Evolutionary conservation across 2,888 invertebrate species (phyloP), one percentile per base, ranked within the genome.

Genomic region (Melanchra persicariae): DNA sequence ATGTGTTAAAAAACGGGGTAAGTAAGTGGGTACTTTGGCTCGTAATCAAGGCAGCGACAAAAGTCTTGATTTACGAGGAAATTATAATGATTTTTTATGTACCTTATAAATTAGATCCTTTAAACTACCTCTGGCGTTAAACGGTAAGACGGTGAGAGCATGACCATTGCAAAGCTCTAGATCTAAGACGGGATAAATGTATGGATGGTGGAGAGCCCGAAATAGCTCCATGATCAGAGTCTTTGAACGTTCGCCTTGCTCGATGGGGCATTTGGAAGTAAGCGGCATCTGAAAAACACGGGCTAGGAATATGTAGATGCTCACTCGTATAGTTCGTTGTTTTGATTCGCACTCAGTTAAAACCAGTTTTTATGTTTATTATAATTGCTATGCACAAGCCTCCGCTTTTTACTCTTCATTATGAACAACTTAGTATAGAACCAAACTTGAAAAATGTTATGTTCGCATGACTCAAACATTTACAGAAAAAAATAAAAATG

Each of bases 91-190:
- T 26, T 19, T 37, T 0, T 37, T 30, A 17, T 12, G 93, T 90
- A 98, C 98, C 96, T 98, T 98, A 90, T 98, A 98, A 86, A 99
- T 98, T 69, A 99, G 96, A 94, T 99, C 99, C 93, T 98, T 98
- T 69, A 99, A 96, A 87, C 98, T 98, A 63, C 99, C 99, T 80
- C 97, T 96, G 43, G 97, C 97, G 91, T 98, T 98, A 84, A 98
- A 97, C 0, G 99, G 99, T 86, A 98, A 97, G 7, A 99, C 97
- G 37, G 98, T 96, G 70, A 98, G 97, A 40, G 97, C 98, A 83
- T 96, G 96, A 4, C 96, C 96, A 74, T 96, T 96, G 91, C 97
- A 96, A 89, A 99, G 97, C 88, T 98, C 98, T 81, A 99, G 96
- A 89, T 99, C 98, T 85, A 98, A 95, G 37, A 99, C 97, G 0